phyloP scores from a whole-genome alignment of 2,113 vertebrate genomes.

The Poecile atricapillus region DNA sequence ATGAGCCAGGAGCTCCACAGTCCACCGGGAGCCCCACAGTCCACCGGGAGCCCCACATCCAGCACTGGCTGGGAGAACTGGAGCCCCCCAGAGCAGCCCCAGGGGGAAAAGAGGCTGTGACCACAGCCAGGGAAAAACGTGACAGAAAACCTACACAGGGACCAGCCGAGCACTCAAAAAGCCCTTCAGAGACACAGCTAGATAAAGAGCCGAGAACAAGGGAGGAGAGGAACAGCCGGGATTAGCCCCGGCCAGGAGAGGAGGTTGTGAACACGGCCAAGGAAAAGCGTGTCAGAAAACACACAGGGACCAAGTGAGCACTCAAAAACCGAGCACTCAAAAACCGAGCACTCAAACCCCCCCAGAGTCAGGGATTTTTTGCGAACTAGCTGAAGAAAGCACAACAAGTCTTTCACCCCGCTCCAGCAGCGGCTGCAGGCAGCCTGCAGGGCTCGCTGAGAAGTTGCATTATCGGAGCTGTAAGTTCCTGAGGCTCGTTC shows the following conservation, averaged over 20 bases:
- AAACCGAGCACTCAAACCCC: not conserved
- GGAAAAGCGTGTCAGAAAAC: accelerated
- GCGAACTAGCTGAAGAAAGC: not conserved
- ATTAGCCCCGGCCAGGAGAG: not conserved
- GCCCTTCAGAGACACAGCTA: accelerated
- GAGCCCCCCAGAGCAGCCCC: not conserved
- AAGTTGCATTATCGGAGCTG: accelerated
- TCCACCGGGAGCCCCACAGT: accelerated
- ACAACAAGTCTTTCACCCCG: accelerated
- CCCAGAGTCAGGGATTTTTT: accelerated
- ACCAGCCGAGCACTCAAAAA: accelerated
- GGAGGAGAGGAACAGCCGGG: not conserved
- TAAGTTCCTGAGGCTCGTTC: accelerated
- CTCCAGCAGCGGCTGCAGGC: accelerated
- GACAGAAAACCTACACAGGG: accelerated
- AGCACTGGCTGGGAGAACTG: accelerated
- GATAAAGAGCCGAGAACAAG: accelerated
- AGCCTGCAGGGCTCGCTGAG: accelerated
- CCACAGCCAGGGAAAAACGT: accelerated
- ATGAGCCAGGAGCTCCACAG: accelerated
- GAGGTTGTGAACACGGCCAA: accelerated
- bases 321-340: accelerated
- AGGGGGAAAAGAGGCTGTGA: accelerated
- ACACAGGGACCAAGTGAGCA: accelerated
- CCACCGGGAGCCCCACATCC: accelerated